Evolutionary conservation across 2,888 invertebrate species (phyloP).

Genomic region (Apeira syringaria): DNA sequence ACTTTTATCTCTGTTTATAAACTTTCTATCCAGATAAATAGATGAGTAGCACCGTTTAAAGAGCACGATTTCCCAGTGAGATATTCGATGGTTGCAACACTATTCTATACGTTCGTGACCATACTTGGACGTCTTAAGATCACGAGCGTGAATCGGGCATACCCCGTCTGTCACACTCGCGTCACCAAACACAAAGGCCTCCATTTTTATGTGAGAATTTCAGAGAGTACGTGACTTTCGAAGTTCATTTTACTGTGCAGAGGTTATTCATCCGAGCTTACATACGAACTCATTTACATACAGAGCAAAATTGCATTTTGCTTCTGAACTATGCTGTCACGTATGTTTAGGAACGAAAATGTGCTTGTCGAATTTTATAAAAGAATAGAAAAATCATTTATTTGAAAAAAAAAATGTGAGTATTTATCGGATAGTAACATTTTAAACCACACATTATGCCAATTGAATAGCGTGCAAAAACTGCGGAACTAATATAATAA

Average conservation of each 20-base stretch:
- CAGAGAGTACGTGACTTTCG: constrained; percentile 51
- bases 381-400: too few relatives aligned
- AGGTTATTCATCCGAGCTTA: constrained; percentile 25
- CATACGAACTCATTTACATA: constrained; percentile 17
- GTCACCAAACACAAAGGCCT: constrained; percentile 52
- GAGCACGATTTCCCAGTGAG: constrained; percentile 50
- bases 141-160: constrained; percentile 55
- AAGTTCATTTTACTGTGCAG: constrained; percentile 33
- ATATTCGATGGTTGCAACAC: constrained; percentile 62
- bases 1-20: constrained; percentile 27
- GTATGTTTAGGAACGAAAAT: background rate
- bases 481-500: too few relatives aligned
- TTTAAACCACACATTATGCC: too few relatives aligned
- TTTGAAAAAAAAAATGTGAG: too few relatives aligned
- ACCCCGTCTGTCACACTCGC: constrained; percentile 54
- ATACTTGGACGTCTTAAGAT: constrained; percentile 54
- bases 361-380: background rate
- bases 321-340: background rate
- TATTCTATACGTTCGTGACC: constrained; percentile 73
- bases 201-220: constrained; percentile 60
- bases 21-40: constrained; percentile 21
- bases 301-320: constrained; percentile 19
- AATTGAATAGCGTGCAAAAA: too few relatives aligned
- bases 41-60: constrained; percentile 29
- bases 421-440: too few relatives aligned